Evolutionary conservation across 2,113 vertebrate species (phyloP).

Genomic region (Delphinapterus leucas): DNA sequence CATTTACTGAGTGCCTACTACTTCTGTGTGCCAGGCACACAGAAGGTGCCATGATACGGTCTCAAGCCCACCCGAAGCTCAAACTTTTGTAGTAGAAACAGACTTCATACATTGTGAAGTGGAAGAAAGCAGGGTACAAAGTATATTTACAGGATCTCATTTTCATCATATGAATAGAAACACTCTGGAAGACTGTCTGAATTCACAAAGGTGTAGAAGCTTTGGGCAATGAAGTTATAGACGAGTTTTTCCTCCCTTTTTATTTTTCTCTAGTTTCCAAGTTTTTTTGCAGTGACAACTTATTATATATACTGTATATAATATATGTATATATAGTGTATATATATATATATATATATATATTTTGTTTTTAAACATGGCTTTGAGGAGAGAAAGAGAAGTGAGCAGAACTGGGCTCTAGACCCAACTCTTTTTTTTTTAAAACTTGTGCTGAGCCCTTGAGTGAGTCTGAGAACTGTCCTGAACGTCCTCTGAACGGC

Average conservation of each 20-base stretch:
- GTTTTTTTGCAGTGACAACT: neutral
- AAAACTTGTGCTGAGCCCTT: neutral
- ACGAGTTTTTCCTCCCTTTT: neutral
- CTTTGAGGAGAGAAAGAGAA: neutral
- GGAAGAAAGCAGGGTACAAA: neutral
- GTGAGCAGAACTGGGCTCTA: neutral
- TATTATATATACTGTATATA: no score
- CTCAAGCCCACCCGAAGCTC: neutral
- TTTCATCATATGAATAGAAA: neutral
- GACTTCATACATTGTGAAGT: neutral
- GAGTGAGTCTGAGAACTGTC: neutral
- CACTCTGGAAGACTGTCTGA: neutral
- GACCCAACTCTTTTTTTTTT: neutral
- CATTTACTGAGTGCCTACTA: neutral
- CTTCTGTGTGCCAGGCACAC: neutral
- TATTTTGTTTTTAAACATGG: no score
- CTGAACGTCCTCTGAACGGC: rapidly evolving
- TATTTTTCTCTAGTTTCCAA: neutral
- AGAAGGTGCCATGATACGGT: neutral
- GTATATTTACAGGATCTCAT: neutral
- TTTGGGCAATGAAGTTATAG: neutral
- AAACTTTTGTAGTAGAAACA: neutral
- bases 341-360: no score
- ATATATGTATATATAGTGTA: no score
- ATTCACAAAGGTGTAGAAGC: neutral